A percentile compares a stretch with the other conserved stretches of the same genome.
Conservation (phyloP, 2,797 vertebrate species). For the Pipistrellus pygmaeus region DNA sequence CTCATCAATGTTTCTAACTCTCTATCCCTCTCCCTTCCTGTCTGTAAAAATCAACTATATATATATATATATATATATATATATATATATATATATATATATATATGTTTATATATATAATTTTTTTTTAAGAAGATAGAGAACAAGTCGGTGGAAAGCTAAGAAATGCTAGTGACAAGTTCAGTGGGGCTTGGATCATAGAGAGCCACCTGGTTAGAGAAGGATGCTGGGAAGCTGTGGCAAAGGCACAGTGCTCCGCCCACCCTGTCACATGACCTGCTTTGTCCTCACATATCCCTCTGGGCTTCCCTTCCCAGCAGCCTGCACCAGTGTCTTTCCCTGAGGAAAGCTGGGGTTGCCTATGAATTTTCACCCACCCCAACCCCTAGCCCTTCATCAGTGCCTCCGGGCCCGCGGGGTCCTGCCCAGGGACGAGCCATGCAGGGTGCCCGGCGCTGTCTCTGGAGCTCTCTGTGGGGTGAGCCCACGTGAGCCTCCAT, state of each 20-base stretch:
- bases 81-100: no score
- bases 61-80: no score
- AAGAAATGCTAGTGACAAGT: neutral
- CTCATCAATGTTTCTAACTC: no score
- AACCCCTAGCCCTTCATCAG: neutral
- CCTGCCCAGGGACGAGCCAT: neutral
- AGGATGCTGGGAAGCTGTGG: neutral
- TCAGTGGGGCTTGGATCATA: neutral
- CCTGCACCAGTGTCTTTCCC: neutral
- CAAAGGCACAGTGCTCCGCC: accelerated
- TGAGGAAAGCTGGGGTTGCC: neutral
- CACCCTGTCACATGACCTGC: accelerated
- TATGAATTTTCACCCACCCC: neutral
- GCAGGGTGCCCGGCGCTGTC: neutral
- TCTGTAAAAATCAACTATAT: no score
- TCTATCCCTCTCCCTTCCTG: no score
- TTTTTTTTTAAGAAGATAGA: neutral
- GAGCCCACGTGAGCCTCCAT: neutral
- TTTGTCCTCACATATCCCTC: accelerated
- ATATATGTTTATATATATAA: no score
- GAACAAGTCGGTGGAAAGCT: neutral
- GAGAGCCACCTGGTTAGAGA: neutral
- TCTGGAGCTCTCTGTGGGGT: neutral
- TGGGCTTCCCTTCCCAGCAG: neutral
- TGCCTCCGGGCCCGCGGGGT: no score